phyloP scores from a whole-genome alignment of 2,797 vertebrate genomes.

The Tauraco hartlaubi region DNA sequence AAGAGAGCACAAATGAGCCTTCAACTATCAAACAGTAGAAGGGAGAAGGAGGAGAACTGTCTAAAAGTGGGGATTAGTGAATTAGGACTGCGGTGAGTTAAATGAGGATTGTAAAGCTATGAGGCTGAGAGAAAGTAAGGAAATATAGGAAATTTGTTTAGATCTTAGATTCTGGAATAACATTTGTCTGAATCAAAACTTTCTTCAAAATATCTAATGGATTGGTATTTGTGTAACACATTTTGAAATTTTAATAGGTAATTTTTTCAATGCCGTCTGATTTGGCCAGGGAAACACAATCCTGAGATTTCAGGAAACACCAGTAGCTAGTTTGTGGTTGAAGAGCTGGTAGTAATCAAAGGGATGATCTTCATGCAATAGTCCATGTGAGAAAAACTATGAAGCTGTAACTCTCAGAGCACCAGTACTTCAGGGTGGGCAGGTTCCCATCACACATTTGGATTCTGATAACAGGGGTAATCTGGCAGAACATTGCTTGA shows the following conservation, averaged over 20 bases:
- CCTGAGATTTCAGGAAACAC: background rate
- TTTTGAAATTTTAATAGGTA: background rate
- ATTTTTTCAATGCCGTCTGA: background rate
- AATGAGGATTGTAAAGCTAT: background rate
- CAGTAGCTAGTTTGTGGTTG: background rate
- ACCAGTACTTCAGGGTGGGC: background rate
- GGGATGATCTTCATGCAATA: background rate
- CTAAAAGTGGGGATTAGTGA: background rate
- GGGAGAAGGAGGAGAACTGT: background rate
- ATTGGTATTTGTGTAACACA: background rate
- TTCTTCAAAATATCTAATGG: background rate
- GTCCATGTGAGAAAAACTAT: background rate
- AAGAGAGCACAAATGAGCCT: background rate
- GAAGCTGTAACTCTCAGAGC: background rate
- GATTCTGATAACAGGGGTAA: background rate
- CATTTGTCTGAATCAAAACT: background rate
- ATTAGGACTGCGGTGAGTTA: background rate
- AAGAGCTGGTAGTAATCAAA: background rate
- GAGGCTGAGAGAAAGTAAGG: background rate
- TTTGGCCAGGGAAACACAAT: background rate
- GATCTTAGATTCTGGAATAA: background rate
- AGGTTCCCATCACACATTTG: background rate
- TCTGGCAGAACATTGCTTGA: background rate
- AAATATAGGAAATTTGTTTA: background rate
- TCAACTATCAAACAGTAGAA: background rate